Conservation (phyloP, 2,797 vertebrate genomes). For the Acrossocheilus wenchowensis region DNA sequence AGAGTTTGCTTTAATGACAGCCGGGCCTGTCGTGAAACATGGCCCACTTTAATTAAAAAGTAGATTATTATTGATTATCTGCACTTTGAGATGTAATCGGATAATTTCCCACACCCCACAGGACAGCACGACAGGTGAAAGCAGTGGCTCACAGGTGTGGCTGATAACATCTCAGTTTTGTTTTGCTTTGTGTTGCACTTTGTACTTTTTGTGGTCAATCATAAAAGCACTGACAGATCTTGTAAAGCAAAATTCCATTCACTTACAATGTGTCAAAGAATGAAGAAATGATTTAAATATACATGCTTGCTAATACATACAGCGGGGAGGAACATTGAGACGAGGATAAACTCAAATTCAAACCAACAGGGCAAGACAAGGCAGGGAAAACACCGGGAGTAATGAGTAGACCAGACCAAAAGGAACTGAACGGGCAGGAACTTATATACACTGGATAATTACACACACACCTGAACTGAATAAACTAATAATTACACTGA, state of each 20-base stretch:
- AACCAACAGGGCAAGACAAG: too few species aligned
- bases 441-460: too few species aligned
- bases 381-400: too few species aligned
- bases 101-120: slow-evolving; percentile 35
- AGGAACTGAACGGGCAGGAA: too few species aligned
- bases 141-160: slow-evolving; percentile 6
- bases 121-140: slow-evolving; percentile 19
- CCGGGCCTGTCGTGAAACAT: background rate
- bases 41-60: slow-evolving; percentile 36
- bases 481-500: too few species aligned
- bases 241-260: background rate
- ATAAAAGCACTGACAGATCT: background rate
- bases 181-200: slow-evolving; percentile 14
- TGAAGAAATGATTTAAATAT: background rate
- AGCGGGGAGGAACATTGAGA: too few species aligned
- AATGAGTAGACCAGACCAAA: too few species aligned
- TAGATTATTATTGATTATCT: slow-evolving; percentile 49
- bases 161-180: background rate
- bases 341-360: too few species aligned
- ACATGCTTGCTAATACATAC: background rate
- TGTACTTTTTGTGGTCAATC: background rate
- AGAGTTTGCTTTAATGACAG: slow-evolving; percentile 22
- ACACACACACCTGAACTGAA: too few species aligned
- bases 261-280: background rate
- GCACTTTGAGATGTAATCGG: slow-evolving; percentile 32